phyloP scores from a whole-genome alignment of 1,140 invertebrate species.

The Caenorhabditis latens region DNA sequence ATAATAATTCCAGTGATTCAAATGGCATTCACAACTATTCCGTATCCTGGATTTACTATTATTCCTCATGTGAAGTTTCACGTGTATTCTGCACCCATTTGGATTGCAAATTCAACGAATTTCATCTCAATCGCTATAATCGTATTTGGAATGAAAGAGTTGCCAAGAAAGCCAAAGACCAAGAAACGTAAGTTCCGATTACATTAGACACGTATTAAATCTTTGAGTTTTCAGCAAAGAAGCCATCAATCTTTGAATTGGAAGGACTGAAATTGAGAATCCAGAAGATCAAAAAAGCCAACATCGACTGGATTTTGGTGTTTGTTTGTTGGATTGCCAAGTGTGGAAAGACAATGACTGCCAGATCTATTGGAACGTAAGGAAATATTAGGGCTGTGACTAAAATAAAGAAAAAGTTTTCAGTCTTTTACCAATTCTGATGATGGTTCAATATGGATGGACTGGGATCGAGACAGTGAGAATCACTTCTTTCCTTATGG shows the following conservation, averaged over 20 bases:
- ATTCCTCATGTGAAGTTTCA: conserved; percentile 58
- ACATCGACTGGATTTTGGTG: conserved; percentile 47
- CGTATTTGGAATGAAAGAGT: conserved; percentile 49
- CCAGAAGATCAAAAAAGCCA: conserved; percentile 32
- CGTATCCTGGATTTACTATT: conserved; percentile 55
- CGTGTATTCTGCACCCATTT: conserved; percentile 59
- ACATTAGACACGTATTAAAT: background rate
- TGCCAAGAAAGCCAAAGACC: conserved; percentile 50
- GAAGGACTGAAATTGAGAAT: conserved; percentile 50
- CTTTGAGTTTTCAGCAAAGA: conserved; percentile 19
- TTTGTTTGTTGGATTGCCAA: conserved; percentile 47
- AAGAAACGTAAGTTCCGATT: conserved; percentile 16
- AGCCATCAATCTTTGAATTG: conserved; percentile 25
- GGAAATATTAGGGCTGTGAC: background rate
- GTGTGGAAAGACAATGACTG: conserved; percentile 23
- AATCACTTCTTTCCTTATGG: conserved; percentile 54
- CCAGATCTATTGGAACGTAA: conserved; percentile 52
- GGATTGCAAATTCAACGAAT: conserved; percentile 58
- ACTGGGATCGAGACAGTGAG: conserved; percentile 46
- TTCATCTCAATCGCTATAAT: conserved; percentile 61
- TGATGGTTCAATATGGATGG: conserved; percentile 59
- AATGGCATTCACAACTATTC: conserved; percentile 57
- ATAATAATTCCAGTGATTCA: conserved; percentile 50
- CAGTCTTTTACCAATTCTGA: conserved; percentile 40
- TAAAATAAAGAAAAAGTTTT: background rate